Evolutionary conservation across 1,140 invertebrate species (phyloP), one percentile per base, ranked within the genome.

Genomic region (Acromyrmex charruanus): DNA sequence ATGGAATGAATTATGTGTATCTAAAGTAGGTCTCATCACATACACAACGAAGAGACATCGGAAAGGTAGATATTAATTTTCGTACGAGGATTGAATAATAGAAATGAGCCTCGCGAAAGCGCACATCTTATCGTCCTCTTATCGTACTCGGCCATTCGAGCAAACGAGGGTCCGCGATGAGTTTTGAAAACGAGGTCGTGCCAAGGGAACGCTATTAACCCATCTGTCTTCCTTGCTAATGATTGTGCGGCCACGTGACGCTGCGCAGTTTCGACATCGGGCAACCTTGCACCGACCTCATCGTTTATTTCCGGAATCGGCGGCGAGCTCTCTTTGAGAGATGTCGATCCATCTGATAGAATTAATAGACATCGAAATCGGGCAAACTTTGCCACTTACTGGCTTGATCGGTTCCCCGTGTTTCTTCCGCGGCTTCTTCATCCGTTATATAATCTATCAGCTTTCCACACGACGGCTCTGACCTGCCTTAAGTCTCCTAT

Each of bases 141-240:
- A 87, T 84, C 77, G 39, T 77, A 51, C 53, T 51, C 71, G 75
- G 55, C 72, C 69, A 59, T 87, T 77, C 65, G 80, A 55, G 25
- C 31, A 79, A 80, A 88, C 39, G 87, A 86, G 84, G 87, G 79
- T 85, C 86, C 77, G 82, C 77, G 71, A 87, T 88, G 77, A 77
- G 87, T 79, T 88, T 85, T 79, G 87, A 85, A 85, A 88, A 88
- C 77, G 89, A 86, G 81, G 75, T 87, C 74, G 75, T 55, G 87
- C 66, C 49, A 74, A 66, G 85, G 84, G 89, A 92, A 92, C 85
- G 90, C 90, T 90, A 92, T 92, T 92, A 91, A 86, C 87, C 90
- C 92, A 93, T 92, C 92, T 91, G 92, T 93, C 92, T 93, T 92
- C 77, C 84, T 85, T 86, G 87, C 90, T 92, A 92, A 93, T 92